Base-by-base conservation (phyloP, 2,797 vertebrate genomes). In the Tarsius wallacei region DNA sequence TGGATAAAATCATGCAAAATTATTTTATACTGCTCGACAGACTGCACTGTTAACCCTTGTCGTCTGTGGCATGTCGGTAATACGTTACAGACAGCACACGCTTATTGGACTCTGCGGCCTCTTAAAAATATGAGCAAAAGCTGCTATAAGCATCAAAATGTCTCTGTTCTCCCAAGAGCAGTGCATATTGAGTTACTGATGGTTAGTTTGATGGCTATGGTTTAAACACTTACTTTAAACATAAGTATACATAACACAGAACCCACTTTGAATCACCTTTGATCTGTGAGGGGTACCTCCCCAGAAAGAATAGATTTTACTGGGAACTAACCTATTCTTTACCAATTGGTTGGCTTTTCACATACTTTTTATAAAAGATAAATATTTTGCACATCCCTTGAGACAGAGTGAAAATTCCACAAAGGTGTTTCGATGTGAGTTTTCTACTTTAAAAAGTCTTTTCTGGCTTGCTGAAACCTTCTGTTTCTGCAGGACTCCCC, bases 211-310 rank as follows among this genome's bases (percentile, higher is more conserved):
- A 96, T n/a, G 85, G 51, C 36, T 84, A 86, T 42, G 86, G 84
- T 83, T 93, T 98, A 97, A 96, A 97, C 28, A 84, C 97, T 97
- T 97, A 55, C 96, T 98, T 97, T 97, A 87, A 97, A 94, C 90
- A 96, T 71, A 98, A 96, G 91, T 93, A 83, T 0, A 19, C 42
- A 84, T 88, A 97, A 96, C 97, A 64, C 85, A 98, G 93, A 97
- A 42, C 22, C 96, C 59, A 59, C n/a, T 98, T 97, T 87, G 94
- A 51, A 94, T 80, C 2, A 63, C 22, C 22, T 93, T 57, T 95
- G 85, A 95, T 97, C 70, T 97, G 59, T 1, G 95, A 88, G 19
- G 93, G 96, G 93, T 96, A 59, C 91, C 42, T 42, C 42, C 42
- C 42, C 42, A 42, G 16, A 63, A 97, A 95, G 47, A 87, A 89